Evolutionary conservation across 2,888 invertebrate genomes (phyloP).

Genomic region (Eupeodes luniger): DNA sequence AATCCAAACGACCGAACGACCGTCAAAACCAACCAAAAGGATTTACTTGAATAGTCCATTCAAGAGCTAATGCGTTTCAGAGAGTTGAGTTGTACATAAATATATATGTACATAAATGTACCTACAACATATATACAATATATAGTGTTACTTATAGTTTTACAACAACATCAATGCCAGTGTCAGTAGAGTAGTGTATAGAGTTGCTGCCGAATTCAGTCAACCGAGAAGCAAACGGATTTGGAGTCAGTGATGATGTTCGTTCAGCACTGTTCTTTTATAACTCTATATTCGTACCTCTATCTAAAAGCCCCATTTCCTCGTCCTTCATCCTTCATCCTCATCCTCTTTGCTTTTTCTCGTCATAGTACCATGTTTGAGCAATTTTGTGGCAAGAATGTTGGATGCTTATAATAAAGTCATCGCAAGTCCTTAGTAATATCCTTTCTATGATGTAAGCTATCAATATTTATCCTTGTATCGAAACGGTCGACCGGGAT

Average conservation of each 20-base stretch:
- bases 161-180: conserved; percentile 21
- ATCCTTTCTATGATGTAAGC: conserved; percentile 75
- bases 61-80: conserved; percentile 70
- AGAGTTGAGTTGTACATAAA: conserved; percentile 6
- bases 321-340: background rate
- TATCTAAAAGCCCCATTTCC: conserved; percentile 13
- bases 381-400: conserved; percentile 73
- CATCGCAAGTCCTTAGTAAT: conserved; percentile 71
- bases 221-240: conserved; percentile 67
- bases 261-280: conserved; percentile 1
- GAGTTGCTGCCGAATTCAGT: conserved; percentile 37
- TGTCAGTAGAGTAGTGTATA: background rate
- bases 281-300: background rate
- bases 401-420: conserved; percentile 76
- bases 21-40: conserved; percentile 66
- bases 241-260: conserved; percentile 41
- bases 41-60: conserved; percentile 74
- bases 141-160: background rate
- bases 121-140: background rate
- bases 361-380: conserved; percentile 46
- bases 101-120: background rate
- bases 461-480: conserved; percentile 76
- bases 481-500: conserved; percentile 71
- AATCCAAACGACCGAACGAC: conserved; percentile 51
- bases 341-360: no score